A percentile compares a stretch with the other conserved stretches of the same genome.
Conservation (phyloP, 2,888 invertebrate species). For the Tanypteryx hageni region DNA sequence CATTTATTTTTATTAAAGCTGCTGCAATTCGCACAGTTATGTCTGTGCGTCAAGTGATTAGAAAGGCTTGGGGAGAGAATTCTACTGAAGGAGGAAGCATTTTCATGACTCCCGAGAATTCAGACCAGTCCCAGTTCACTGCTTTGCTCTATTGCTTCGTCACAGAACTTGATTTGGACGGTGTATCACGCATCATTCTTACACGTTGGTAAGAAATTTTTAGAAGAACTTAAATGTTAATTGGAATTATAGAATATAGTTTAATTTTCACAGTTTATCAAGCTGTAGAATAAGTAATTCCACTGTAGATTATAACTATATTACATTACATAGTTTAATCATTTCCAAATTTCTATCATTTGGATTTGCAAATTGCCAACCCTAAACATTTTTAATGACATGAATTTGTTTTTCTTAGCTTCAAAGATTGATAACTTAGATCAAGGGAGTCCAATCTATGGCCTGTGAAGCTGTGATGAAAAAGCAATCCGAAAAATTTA, state of each 20-base stretch:
- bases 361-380: too few species aligned
- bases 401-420: too few species aligned
- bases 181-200: constrained; percentile 73
- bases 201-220: constrained; percentile 75
- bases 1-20: constrained; percentile 73
- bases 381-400: too few species aligned
- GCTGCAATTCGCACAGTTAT: constrained; percentile 78
- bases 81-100: constrained; percentile 68
- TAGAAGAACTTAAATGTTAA: constrained; percentile 60
- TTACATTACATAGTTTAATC: too few species aligned
- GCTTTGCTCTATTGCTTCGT: constrained; percentile 82
- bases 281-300: too few species aligned
- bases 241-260: neutral
- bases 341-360: too few species aligned
- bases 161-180: constrained; percentile 85
- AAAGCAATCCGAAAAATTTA: too few species aligned
- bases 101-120: constrained; percentile 74
- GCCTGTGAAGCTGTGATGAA: too few species aligned
- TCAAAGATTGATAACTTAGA: too few species aligned
- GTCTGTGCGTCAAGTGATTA: constrained; percentile 79
- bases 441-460: too few species aligned
- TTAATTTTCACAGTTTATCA: neutral
- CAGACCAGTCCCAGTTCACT: constrained; percentile 80
- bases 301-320: too few species aligned
- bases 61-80: constrained; percentile 70